These are phyloP conservation scores for Odontomachus brunneus DNA, from an alignment of 1,140 invertebrate genomes.

Conservation along the genomic window DNA sequence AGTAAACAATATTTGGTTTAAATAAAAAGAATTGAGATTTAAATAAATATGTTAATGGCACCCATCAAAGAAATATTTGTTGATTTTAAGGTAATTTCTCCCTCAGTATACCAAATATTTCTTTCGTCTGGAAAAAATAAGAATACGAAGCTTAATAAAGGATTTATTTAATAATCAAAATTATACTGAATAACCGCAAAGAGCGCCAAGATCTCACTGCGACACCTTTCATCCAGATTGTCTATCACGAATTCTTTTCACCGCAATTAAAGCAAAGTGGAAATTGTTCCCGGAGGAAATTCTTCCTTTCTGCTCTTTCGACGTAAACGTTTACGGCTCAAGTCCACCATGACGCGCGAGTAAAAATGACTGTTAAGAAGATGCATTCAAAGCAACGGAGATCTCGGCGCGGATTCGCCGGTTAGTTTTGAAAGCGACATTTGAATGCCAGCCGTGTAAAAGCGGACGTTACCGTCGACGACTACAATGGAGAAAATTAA, in stretches of 20 bases:
- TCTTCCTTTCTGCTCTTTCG: background rate
- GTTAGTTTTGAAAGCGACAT: background rate
- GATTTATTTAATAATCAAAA: background rate
- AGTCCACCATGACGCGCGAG: background rate
- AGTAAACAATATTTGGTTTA: no score
- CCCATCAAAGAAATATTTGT: no score
- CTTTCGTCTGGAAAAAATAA: background rate
- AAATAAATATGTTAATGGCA: no score
- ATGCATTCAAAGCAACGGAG: background rate
- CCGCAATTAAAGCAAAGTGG: slow-evolving; percentile 2
- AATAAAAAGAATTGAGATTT: no score
- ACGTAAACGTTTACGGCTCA: background rate
- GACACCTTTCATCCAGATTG: background rate
- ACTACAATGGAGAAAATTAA: slow-evolving; percentile 11
- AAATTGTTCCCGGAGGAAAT: background rate
- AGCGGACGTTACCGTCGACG: background rate
- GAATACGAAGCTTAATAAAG: background rate
- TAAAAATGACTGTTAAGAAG: slow-evolving; percentile 1
- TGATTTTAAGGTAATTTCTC: no score
- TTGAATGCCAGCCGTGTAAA: background rate
- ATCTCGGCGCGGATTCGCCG: background rate
- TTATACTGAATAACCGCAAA: background rate
- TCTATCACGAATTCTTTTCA: background rate
- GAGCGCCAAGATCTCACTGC: background rate
- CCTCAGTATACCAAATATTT: background rate